Base-by-base conservation (phyloP, 2,888 invertebrate genomes). In the Caenorhabditis sulstoni region DNA sequence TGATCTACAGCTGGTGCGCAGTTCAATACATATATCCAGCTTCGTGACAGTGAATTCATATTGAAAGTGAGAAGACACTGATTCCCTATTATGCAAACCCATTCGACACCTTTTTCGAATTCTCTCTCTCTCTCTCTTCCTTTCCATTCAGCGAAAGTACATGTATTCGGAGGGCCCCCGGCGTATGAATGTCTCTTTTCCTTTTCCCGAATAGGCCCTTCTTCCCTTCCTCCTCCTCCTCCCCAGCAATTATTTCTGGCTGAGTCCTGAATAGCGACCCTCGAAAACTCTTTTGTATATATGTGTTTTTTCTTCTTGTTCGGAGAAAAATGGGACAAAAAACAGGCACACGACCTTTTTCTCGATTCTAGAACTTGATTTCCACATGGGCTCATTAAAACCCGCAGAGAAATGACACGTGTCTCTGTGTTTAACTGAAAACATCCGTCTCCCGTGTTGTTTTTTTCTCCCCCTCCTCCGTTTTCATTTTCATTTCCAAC, bases 191-290 rank as follows among this genome's bases (percentile, higher is more conserved):
- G 70, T 70, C 61, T 53, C 70, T 55, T 57, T 29, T 7, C 29
- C 4, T 7, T 29, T 29, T 29, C n/a, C n/a, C 7, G 29, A 29
- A 29, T 29, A 29, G 29, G 29, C 29, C 29, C n/a, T n/a, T n/a
- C n/a, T 64, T 45, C 65, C 20, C 39, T 7, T 52, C 35, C 35
- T n/a, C 52, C 52, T 23, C 52, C 23, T 22, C 23, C 5, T 12
- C 23, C 58, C 35, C 65, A 41, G 62, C 71, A 64, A 71, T 71
- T 71, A 71, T 71, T 20, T 62, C 20, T 16, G 12, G 22, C 37
- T 49, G 45, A 35, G 47, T 47, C 45, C 61, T 45, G 47, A 47
- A 47, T 37, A 44, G 37, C 22, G 3, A 11, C 8, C 9, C 49
- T 49, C 49, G 49, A 37, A 41, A 57, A 58, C 44, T 41, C 22